These are phyloP conservation scores for Thymelicus sylvestris DNA, from an alignment of 2,888 invertebrate genomes.

Conservation along the genomic window DNA sequence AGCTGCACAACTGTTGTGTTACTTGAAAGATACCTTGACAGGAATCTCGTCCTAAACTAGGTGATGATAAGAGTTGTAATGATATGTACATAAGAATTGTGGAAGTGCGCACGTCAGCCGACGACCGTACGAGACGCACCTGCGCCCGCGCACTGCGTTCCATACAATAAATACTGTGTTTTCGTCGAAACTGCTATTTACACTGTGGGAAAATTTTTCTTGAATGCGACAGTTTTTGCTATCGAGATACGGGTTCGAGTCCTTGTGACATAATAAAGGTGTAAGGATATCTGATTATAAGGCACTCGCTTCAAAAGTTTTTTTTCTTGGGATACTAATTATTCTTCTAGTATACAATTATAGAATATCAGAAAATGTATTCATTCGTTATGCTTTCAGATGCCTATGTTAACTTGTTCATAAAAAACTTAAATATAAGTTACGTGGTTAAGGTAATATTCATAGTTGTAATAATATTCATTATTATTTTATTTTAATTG, in stretches of 20 bases:
- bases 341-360: too few species aligned
- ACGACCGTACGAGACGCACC: constrained; percentile 55
- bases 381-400: background rate
- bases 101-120: constrained; percentile 2
- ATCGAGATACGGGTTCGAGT: constrained; percentile 44
- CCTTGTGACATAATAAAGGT: constrained; percentile 36
- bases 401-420: background rate
- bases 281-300: constrained; percentile 25
- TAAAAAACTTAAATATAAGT: too few species aligned
- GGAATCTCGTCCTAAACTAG: background rate
- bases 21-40: background rate
- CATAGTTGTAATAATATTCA: too few species aligned
- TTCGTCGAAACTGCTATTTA: constrained; percentile 62
- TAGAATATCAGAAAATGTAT: too few species aligned
- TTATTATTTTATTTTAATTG: too few species aligned
- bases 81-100: background rate
- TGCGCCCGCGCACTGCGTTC: constrained; percentile 58
- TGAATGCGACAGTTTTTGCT: constrained; percentile 46
- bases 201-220: constrained; percentile 63
- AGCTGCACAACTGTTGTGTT: background rate
- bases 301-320: background rate
- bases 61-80: constrained; percentile 11
- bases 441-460: too few species aligned
- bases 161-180: constrained; percentile 53
- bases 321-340: too few species aligned